phyloP scores from a whole-genome alignment of 1,140 invertebrate species.

The Achroia grisella region DNA sequence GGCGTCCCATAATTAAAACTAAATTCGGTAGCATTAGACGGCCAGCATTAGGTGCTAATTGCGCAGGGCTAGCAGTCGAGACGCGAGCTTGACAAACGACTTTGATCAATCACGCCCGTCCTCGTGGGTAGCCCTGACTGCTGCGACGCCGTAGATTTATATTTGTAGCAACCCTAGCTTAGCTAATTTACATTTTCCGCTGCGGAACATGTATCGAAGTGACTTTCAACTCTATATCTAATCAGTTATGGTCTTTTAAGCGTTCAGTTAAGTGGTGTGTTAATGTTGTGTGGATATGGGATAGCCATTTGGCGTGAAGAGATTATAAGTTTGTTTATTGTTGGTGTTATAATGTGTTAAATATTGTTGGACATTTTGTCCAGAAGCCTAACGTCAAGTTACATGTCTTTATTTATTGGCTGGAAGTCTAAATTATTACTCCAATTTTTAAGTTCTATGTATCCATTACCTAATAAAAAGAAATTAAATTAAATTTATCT shows the following conservation, averaged over 20 bases:
- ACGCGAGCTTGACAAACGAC: conserved; percentile 63
- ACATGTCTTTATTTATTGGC: too few species aligned
- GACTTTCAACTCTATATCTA: conserved; percentile 18
- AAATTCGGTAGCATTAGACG: conserved; percentile 54
- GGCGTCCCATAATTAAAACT: conserved; percentile 44
- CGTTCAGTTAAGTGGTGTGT: neutral
- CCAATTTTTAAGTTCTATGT: too few species aligned
- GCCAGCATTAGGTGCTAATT: conserved; percentile 58
- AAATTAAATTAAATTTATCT: too few species aligned
- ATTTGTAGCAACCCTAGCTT: conserved; percentile 14
- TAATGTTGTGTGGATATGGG: neutral
- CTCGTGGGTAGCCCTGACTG: conserved; percentile 37
- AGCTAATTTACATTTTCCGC: neutral
- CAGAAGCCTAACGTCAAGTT: too few species aligned
- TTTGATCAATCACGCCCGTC: conserved; percentile 60
- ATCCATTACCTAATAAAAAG: too few species aligned
- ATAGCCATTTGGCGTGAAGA: neutral
- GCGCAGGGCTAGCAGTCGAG: conserved; percentile 44
- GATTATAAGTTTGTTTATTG: conserved; percentile 2
- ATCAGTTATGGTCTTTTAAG: too few species aligned
- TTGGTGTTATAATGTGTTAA: neutral
- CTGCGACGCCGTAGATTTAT: conserved; percentile 45
- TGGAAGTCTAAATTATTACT: too few species aligned
- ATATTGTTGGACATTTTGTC: too few species aligned
- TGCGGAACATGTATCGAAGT: conserved; percentile 7